Base-by-base conservation (phyloP, 2,113 vertebrate genomes). In the Antigone vipio region DNA sequence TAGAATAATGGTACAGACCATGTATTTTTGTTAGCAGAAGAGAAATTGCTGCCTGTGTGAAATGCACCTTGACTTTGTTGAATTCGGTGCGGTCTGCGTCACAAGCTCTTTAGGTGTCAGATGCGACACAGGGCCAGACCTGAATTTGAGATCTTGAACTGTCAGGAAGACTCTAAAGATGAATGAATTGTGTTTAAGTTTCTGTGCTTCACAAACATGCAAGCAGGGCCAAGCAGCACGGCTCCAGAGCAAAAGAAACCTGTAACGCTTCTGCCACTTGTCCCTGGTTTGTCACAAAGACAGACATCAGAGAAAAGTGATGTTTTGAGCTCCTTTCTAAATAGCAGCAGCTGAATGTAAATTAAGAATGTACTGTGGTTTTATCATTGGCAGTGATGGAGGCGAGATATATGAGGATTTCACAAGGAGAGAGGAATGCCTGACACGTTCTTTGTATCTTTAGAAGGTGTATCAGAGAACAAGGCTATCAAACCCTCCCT, bases 1-100 rank as follows among this genome's bases (percentile, higher is more conserved):
- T 21, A 59, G 19, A 72, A 23, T 42, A 72, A 47, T 9, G 12
- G 26, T 52, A 42, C 26, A 58, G 42, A 67, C 8, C 4, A 8
- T 30, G 29, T 11, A 10, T 58, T 71, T 66, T 87, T 56, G 30
- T 72, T 66, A 49, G 42, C 38, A 62, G 35, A 71, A 67, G 34
- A 44, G 7, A 80, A 75, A 38, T 32, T 55, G 56, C 49, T 76
- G 56, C 29, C 44, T 69, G 4, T 9, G 40, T 63, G n/a, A 86
- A 73, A 53, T 3, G 15, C 42, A 35, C 27, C 23, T 60, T 5
- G 7, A 32, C 42, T 58, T 32, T 24, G 42, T n/a, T 91, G 11
- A 32, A 0, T 38, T 63, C 6, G 1, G 53, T 62, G 17, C 29
- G n/a, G 17, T 16, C 44, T 53, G 60, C 0, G 2, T 59, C 59